phyloP scores from a whole-genome alignment of 2,113 vertebrate genomes.

The Hemicordylus capensis region DNA sequence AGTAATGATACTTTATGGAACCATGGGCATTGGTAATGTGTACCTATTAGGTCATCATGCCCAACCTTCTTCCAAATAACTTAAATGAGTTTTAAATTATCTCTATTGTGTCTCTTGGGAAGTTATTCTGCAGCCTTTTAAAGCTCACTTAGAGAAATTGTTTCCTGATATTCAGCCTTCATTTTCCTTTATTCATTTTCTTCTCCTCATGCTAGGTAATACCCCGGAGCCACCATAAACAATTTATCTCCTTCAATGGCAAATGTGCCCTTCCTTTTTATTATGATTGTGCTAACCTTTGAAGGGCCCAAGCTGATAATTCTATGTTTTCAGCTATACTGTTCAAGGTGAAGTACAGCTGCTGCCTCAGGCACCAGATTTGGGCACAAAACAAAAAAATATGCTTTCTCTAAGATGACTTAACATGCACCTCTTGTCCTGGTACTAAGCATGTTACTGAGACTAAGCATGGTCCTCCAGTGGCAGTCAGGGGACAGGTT shows the following conservation, averaged over 20 bases:
- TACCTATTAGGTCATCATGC: slow-evolving; percentile 47
- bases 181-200: slow-evolving; percentile 59
- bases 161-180: slow-evolving; percentile 45
- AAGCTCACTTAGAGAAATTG: slow-evolving; percentile 58
- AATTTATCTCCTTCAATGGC: slow-evolving; percentile 8
- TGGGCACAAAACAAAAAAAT: not conserved
- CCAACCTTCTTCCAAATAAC: slow-evolving; percentile 49
- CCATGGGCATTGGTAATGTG: slow-evolving; percentile 37
- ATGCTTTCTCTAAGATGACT: not conserved
- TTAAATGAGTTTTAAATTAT: slow-evolving; percentile 54
- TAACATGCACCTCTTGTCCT: not conserved
- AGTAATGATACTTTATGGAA: slow-evolving; percentile 29
- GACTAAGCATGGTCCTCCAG: not conserved
- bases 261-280: slow-evolving; percentile 17
- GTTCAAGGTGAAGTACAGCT: not conserved
- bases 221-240: slow-evolving; percentile 3
- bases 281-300: slow-evolving; percentile 27
- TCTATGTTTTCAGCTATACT: not conserved
- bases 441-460: not conserved
- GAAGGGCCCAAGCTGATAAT: slow-evolving; percentile 4
- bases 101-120: slow-evolving; percentile 23
- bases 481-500: not conserved
- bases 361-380: not conserved
- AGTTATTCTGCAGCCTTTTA: slow-evolving; percentile 41
- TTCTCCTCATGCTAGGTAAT: not conserved